phyloP scores from a whole-genome alignment of 2,888 invertebrate species.

The Ormyrus labotus region DNA sequence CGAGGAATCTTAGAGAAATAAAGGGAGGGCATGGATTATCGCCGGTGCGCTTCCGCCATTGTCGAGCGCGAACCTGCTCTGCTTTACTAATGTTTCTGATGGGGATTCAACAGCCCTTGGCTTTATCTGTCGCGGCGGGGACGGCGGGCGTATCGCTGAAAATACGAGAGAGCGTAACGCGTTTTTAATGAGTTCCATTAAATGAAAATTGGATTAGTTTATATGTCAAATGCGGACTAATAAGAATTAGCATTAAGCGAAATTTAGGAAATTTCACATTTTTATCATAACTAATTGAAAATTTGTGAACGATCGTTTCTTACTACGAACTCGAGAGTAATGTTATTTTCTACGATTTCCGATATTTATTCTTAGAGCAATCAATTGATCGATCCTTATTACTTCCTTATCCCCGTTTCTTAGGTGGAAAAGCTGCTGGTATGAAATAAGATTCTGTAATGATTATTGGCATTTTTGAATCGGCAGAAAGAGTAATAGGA shows the following conservation, averaged over 20 bases:
- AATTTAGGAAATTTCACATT: no score
- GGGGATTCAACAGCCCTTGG: background rate
- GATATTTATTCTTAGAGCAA: background rate
- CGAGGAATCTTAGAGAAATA: background rate
- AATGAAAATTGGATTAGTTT: no score
- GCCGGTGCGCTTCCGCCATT: slow-evolving; percentile 26
- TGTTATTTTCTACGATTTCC: no score
- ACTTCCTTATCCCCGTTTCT: background rate
- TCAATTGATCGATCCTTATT: slow-evolving; percentile 8
- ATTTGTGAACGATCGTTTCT: no score
- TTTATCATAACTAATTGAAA: no score
- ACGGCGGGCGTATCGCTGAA: background rate
- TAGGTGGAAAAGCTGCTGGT: no score
- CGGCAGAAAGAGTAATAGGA: slow-evolving; percentile 67
- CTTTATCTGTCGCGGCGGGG: background rate
- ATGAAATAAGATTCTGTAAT: slow-evolving; percentile 18
- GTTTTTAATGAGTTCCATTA: slow-evolving; percentile 10
- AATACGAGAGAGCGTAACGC: background rate
- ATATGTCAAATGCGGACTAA: no score
- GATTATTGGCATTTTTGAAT: slow-evolving; percentile 59
- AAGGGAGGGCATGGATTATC: slow-evolving; percentile 15
- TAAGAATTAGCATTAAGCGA: no score
- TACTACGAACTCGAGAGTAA: no score
- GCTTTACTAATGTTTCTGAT: background rate
- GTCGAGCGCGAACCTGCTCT: background rate